Conservation (phyloP, 2,888 invertebrate species). For the Gisinianus flammeolus region DNA sequence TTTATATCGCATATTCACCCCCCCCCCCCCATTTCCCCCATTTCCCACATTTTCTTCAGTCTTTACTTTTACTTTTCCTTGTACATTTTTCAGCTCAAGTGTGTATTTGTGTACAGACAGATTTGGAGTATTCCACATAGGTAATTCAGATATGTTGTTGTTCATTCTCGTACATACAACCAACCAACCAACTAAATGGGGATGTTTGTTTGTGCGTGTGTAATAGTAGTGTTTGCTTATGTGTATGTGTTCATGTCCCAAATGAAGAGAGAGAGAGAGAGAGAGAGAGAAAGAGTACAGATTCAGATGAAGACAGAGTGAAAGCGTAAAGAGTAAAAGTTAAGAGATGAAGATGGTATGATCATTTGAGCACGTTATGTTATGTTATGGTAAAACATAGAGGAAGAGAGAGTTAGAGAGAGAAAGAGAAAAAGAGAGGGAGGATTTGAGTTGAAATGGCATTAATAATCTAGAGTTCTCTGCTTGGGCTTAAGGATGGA, state of each 20-base stretch:
- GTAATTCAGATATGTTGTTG: no score
- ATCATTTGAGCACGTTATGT: neutral
- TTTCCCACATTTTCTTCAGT: no score
- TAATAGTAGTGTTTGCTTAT: no score
- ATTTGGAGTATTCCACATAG: no score
- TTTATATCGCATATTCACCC: neutral
- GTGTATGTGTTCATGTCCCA: no score
- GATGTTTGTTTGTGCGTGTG: neutral
- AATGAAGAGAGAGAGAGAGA: no score
- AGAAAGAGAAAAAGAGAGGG: neutral
- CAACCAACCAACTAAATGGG: no score
- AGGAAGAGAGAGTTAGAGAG: neutral
- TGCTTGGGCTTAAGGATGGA: slow-evolving; percentile 9
- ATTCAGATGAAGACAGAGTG: neutral
- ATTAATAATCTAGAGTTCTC: slow-evolving; percentile 32
- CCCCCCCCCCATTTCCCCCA: neutral
- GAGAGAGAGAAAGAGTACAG: neutral
- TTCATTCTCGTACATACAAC: no score
- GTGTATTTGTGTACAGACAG: no score
- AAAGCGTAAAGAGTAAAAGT: neutral
- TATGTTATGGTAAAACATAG: neutral
- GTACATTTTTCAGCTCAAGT: no score
- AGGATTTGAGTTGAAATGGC: slow-evolving; percentile 30
- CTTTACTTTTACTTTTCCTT: no score
- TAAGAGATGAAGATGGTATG: neutral